phyloP scores from a whole-genome alignment of 2,888 invertebrate genomes.

The Priocnemis perturbator region DNA sequence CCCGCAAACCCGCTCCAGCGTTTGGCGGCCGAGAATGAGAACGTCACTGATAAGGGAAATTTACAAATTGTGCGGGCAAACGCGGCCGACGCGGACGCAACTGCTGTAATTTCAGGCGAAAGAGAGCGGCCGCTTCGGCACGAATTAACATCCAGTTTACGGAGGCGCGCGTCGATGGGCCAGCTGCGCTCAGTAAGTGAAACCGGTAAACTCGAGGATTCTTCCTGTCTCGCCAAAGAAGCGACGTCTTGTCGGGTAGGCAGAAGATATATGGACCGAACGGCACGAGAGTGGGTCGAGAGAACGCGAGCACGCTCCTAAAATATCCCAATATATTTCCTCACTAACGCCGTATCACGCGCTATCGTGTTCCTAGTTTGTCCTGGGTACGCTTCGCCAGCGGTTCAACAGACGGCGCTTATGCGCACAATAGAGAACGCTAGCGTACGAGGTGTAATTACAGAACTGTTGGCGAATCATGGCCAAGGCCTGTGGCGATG shows the following conservation, averaged over 20 bases:
- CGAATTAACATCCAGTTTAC: conserved; percentile 12
- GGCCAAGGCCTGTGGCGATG: conserved; percentile 46
- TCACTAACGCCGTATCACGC: not conserved
- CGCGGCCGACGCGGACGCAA: not conserved
- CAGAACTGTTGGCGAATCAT: conserved; percentile 29
- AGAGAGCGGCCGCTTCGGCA: not conserved
- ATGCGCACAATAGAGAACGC: not conserved
- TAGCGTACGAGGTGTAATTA: conserved; percentile 22
- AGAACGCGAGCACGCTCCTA: too few relatives aligned
- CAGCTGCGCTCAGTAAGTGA: too few relatives aligned
- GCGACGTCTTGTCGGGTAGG: not conserved
- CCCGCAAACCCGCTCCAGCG: too few relatives aligned
- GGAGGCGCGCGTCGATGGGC: too few relatives aligned
- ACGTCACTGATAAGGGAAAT: conserved; percentile 13
- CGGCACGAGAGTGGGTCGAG: too few relatives aligned
- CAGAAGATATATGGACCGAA: not conserved
- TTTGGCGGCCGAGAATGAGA: not conserved
- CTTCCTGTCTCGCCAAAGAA: conserved; percentile 4
- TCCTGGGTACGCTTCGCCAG: too few relatives aligned
- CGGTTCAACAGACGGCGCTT: too few relatives aligned
- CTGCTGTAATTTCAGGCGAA: too few relatives aligned
- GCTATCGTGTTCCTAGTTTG: too few relatives aligned
- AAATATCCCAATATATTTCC: too few relatives aligned
- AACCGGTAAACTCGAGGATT: too few relatives aligned
- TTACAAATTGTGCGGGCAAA: conserved; percentile 1